Evolutionary conservation across 2,797 vertebrate genomes (phyloP).

Genomic region (Smutsia gigantea): DNA sequence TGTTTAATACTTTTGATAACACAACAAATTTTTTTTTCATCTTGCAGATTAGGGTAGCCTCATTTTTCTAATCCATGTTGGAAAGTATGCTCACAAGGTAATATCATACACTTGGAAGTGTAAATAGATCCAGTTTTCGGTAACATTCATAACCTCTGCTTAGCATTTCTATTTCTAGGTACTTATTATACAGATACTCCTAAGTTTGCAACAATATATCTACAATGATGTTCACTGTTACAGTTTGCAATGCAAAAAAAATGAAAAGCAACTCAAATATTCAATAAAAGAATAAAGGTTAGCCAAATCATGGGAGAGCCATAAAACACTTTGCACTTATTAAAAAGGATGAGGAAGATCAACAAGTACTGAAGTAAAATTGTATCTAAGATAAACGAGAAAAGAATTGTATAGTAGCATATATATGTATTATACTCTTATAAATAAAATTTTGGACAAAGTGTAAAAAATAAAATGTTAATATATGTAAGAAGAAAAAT

Average conservation of each 20-base stretch:
- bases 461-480: not conserved
- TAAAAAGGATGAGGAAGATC: not conserved
- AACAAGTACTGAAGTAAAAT: not conserved
- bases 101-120: not conserved
- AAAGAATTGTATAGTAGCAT: not conserved
- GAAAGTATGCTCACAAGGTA: not conserved
- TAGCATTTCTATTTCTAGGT: not conserved
- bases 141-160: not conserved
- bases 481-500: not conserved
- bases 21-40: not conserved
- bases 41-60: not conserved
- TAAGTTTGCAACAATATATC: not conserved
- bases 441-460: slow-evolving; percentile 10
- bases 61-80: not conserved
- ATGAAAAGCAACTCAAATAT: not conserved
- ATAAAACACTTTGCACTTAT: slow-evolving; percentile 18
- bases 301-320: not conserved
- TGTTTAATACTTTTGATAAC: not conserved
- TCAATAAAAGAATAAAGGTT: not conserved
- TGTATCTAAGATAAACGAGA: not conserved
- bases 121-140: not conserved
- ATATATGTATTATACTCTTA: not conserved
- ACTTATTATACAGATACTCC: slow-evolving; percentile 2
- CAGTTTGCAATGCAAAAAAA: not conserved
- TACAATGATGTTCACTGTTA: not conserved